Conservation (phyloP, 2,113 vertebrate genomes). For the Electrona antarctica region DNA sequence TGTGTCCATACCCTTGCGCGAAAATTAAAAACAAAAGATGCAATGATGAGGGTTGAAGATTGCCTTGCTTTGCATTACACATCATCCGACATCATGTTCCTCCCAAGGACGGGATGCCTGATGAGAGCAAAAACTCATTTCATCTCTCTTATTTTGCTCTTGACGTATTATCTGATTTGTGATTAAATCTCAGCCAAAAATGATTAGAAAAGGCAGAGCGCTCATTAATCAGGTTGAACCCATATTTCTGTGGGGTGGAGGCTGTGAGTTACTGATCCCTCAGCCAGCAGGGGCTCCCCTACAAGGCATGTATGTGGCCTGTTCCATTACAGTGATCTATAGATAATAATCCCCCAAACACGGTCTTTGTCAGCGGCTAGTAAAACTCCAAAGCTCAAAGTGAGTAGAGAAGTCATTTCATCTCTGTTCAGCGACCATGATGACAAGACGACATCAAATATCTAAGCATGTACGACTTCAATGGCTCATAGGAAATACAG, state of each 20-base stretch:
- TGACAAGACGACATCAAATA: conserved; percentile 53
- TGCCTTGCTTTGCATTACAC: conserved; percentile 63
- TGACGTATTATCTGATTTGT: conserved; percentile 73
- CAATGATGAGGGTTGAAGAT: conserved; percentile 47
- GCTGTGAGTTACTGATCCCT: conserved; percentile 54
- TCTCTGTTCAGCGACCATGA: conserved; percentile 50
- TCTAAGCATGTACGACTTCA: conserved; percentile 57
- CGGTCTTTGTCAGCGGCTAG: conserved; percentile 49
- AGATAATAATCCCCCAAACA: conserved; percentile 52
- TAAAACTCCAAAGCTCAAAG: conserved; percentile 53
- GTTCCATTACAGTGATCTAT: conserved; percentile 59
- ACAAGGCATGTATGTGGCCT: conserved; percentile 54
- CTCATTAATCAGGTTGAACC: conserved; percentile 72
- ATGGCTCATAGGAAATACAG: conserved; percentile 52
- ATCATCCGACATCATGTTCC: conserved; percentile 48
- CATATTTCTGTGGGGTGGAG: conserved; percentile 40
- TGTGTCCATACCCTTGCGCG: conserved; percentile 34
- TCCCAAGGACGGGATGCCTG: conserved; percentile 68
- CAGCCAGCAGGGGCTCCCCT: conserved; percentile 38
- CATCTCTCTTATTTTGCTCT: conserved; percentile 66
- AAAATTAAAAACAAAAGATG: conserved; percentile 42
- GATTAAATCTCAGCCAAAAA: conserved; percentile 73
- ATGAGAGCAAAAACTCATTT: conserved; percentile 69
- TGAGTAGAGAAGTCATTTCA: conserved; percentile 58
- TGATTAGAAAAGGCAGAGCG: conserved; percentile 72